Evolutionary conservation across 2,888 invertebrate species (phyloP).

Genomic region (Gortyna flavago): DNA sequence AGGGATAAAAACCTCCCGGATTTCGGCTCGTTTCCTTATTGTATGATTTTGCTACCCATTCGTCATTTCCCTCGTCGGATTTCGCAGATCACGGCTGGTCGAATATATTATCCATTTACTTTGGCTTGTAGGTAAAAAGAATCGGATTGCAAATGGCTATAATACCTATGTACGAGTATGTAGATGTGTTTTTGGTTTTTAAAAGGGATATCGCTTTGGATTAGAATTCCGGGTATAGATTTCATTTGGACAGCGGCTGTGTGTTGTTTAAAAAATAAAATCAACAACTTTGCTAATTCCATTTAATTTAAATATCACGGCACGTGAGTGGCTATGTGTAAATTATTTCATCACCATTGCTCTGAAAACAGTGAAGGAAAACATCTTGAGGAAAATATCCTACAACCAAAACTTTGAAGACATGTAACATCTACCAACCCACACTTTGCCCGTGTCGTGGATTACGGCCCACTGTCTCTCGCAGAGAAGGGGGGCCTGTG

Average conservation of each 20-base stretch:
- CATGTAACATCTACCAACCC: neutral
- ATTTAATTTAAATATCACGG: neutral
- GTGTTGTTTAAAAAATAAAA: neutral
- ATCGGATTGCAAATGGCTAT: constrained; percentile 70
- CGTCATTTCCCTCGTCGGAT: constrained; percentile 76
- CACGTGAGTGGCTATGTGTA: no score
- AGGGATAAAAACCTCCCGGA: constrained; percentile 60
- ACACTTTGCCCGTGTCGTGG: neutral
- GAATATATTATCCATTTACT: constrained; percentile 77
- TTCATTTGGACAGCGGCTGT: neutral
- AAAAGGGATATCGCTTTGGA: constrained; percentile 8
- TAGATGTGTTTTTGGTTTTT: constrained; percentile 52
- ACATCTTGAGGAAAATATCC: neutral
- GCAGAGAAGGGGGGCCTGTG: neutral
- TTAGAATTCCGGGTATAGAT: neutral
- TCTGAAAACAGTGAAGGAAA: neutral
- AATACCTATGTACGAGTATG: neutral
- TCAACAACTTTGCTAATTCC: neutral
- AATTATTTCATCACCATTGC: neutral
- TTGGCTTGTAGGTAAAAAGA: constrained; percentile 71
- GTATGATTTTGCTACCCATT: constrained; percentile 79
- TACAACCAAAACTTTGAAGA: neutral
- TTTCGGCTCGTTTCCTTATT: constrained; percentile 78
- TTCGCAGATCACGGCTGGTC: constrained; percentile 73
- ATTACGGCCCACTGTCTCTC: neutral